Conservation (phyloP, 2,797 vertebrate genomes). For the Sebastes matsubarae region DNA sequence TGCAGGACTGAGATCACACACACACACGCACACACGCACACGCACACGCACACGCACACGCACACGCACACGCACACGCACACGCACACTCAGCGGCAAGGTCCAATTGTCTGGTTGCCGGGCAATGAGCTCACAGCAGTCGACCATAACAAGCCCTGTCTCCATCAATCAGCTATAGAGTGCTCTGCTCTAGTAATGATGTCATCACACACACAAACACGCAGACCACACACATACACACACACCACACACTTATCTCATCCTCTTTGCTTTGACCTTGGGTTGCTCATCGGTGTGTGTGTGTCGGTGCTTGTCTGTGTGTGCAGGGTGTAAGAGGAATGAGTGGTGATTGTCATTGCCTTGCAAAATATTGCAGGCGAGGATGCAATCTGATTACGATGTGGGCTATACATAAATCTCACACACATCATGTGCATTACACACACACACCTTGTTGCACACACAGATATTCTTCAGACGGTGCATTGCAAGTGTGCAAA, state of each 20-base stretch:
- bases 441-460: background rate
- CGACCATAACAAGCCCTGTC: conserved; percentile 75
- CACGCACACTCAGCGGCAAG: conserved; percentile 28
- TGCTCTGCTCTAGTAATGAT: conserved; percentile 87
- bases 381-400: conserved; percentile 36
- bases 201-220: conserved; percentile 76
- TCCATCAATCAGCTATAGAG: conserved; percentile 84
- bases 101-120: conserved; percentile 71
- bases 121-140: conserved; percentile 78
- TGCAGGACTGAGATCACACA: conserved; percentile 1
- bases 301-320: background rate
- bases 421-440: background rate
- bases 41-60: background rate
- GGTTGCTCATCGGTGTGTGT: conserved; percentile 17
- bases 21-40: background rate
- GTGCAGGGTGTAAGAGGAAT: conserved; percentile 15
- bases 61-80: background rate
- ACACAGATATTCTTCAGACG: background rate
- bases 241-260: conserved; percentile 42
- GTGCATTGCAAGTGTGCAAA: background rate
- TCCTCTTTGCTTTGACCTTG: conserved; percentile 69
- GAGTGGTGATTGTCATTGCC: conserved; percentile 44
- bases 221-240: background rate
- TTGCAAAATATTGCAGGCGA: conserved; percentile 34
- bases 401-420: conserved; percentile 23